A percentile compares a stretch with the other conserved stretches of the same genome.
These are phyloP conservation scores for Galerucella calmariensis DNA, from an alignment of 2,888 invertebrate genomes.

Conservation along the genomic window DNA sequence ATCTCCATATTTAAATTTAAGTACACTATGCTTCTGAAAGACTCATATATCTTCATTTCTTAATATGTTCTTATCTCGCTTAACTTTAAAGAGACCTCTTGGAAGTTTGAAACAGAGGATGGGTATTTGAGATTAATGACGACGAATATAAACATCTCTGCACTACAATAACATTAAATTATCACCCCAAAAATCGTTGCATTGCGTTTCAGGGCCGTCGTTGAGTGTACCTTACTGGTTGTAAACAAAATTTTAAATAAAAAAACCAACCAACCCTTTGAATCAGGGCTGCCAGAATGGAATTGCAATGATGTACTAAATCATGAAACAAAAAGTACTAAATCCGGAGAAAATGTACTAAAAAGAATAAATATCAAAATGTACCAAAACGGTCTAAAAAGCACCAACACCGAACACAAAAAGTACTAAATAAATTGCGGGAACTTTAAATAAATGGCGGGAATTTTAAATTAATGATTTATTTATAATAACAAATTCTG, in stretches of 20 bases:
- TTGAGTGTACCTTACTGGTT: not conserved
- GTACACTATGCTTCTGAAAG: not conserved
- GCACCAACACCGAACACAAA: no score
- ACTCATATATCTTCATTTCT: constrained; percentile 5
- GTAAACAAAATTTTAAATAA: not conserved
- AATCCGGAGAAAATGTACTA: no score
- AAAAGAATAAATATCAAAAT: no score
- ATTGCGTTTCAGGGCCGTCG: constrained; percentile 36
- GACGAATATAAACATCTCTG: constrained; percentile 48
- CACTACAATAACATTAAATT: constrained; percentile 47
- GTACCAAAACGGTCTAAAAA: no score
- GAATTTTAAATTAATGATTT: no score
- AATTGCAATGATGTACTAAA: no score
- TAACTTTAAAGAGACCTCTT: constrained; percentile 30
- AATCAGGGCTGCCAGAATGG: no score
- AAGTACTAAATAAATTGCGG: no score
- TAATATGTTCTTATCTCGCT: constrained; percentile 35
- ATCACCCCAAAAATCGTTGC: constrained; percentile 37
- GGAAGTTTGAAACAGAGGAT: constrained; percentile 16
- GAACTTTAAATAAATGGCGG: no score
- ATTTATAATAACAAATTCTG: no score
- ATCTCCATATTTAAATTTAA: not conserved
- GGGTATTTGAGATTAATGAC: constrained; percentile 49
- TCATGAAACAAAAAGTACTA: no score
- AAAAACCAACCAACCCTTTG: no score